Evolutionary conservation across 2,797 vertebrate genomes (phyloP), one percentile per base, ranked within the genome.

Genomic region (Mus minutoides): DNA sequence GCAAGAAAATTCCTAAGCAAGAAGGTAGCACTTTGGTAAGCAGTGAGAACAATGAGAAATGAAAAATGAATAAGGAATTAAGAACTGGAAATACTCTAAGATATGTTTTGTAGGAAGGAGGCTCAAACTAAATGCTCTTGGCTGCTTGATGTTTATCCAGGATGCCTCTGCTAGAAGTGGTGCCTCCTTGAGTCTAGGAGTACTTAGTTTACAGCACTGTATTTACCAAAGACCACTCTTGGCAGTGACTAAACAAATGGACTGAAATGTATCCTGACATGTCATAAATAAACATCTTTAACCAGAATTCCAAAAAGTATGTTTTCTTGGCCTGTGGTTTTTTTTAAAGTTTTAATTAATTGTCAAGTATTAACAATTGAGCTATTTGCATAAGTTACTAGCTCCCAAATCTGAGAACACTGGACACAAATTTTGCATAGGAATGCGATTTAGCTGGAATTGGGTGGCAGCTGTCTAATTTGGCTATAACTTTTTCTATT

Each of bases 321-420:
- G 94, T 67, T 92, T 96, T 31, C 19, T 89, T 87, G 58, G 46
- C 79, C 26, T 88, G n/a, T 3, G 49, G 77, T 79, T 4, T 67
- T 94, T 91, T 86, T 78, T 67, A 79, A 43, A 93, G 29, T 67
- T 92, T 88, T 82, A 79, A 54, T 92, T 71, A 11, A 16, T 94
- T 79, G 11, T 91, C 69, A 26, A 86, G 11, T 64, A 62, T 90
- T 96, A 91, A 90, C 95, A 69, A 16, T 26, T 62, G 79, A 95
- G 64, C 40, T 22, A n/a, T 83, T 91, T 90, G 54, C 34, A 46
- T 95, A 80, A 94, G 82, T 73, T 58, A 62, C 56, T 46, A 73
- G 46, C 16, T 91, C 93, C 17, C 31, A 90, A 29, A 71, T 87
- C 56, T 92, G n/a, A 88, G 24, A 89, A 83, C 56, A 67, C 7